These are phyloP conservation scores for Drosophila anomelani DNA, from an alignment of 2,888 invertebrate genomes.

Conservation along the genomic window DNA sequence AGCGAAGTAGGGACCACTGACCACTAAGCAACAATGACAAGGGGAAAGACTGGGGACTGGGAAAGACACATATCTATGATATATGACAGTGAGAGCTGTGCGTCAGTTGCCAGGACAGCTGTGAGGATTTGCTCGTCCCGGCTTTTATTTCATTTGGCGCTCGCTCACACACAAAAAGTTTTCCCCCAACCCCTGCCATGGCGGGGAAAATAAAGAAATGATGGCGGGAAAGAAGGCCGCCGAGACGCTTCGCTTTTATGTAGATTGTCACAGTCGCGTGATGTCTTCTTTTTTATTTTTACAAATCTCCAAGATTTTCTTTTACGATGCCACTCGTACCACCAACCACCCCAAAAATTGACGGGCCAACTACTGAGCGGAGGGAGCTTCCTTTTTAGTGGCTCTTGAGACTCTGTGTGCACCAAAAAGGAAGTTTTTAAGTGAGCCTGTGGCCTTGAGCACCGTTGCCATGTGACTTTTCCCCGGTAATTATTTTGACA, in stretches of 20 bases:
- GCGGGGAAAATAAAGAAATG: slow-evolving; percentile 10
- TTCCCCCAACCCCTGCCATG: neutral
- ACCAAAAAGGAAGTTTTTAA: neutral
- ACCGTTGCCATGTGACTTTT: slow-evolving; percentile 18
- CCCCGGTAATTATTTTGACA: slow-evolving; percentile 29
- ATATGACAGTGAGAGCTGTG: slow-evolving; percentile 61
- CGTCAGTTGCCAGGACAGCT: slow-evolving; percentile 64
- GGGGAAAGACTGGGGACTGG: neutral
- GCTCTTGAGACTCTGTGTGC: neutral
- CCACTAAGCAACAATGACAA: slow-evolving; percentile 30
- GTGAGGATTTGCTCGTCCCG: slow-evolving; percentile 28
- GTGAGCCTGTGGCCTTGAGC: slow-evolving; percentile 1
- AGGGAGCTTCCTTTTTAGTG: slow-evolving; percentile 5
- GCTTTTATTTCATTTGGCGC: slow-evolving; percentile 20
- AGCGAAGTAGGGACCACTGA: slow-evolving; percentile 1
- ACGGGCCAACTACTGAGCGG: slow-evolving; percentile 16
- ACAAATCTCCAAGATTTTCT: slow-evolving; percentile 28
- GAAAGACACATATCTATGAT: slow-evolving; percentile 57
- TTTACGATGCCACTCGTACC: slow-evolving; percentile 20
- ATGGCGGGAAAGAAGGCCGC: slow-evolving; percentile 10
- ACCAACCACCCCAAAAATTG: slow-evolving; percentile 11
- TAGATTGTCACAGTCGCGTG: slow-evolving; percentile 44
- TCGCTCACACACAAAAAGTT: slow-evolving; percentile 7
- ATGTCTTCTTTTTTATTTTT: slow-evolving; percentile 5
- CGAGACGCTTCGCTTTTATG: slow-evolving; percentile 32